Conservation (phyloP, 2,797 vertebrate species). For the Sebastes matsubarae region DNA sequence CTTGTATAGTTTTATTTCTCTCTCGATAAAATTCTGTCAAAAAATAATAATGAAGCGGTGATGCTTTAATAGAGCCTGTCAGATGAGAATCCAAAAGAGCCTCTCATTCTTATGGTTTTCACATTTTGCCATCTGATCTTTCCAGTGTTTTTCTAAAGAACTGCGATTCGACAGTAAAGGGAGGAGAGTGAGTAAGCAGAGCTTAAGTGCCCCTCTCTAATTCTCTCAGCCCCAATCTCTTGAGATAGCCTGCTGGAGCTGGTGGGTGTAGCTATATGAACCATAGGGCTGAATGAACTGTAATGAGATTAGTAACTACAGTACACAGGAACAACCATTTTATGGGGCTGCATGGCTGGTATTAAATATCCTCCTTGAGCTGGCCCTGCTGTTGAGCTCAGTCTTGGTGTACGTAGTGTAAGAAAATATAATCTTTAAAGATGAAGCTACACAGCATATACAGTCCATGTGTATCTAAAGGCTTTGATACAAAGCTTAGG, state of each 20-base stretch:
- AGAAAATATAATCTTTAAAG: constrained; percentile 38
- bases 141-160: constrained; percentile 49
- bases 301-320: constrained; percentile 74
- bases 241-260: constrained; percentile 56
- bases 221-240: constrained; percentile 65
- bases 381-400: constrained; percentile 31
- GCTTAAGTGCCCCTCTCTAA: constrained; percentile 71
- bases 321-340: constrained; percentile 63
- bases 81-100: constrained; percentile 39
- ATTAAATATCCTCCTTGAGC: constrained; percentile 55
- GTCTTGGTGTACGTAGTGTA: constrained; percentile 7
- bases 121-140: constrained; percentile 59
- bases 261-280: constrained; percentile 63
- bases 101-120: constrained; percentile 16
- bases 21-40: neutral
- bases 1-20: neutral
- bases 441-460: neutral
- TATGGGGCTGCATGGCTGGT: constrained; percentile 42
- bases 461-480: neutral
- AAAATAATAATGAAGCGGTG: constrained; percentile 21
- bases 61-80: constrained; percentile 25
- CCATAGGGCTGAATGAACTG: constrained; percentile 60
- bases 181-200: constrained; percentile 51
- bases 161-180: constrained; percentile 50
- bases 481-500: constrained; percentile 6